A percentile compares a stretch with the other conserved stretches of the same genome.
phyloP scores from a whole-genome alignment of 1,140 invertebrate genomes.

The Platyura marginata region DNA sequence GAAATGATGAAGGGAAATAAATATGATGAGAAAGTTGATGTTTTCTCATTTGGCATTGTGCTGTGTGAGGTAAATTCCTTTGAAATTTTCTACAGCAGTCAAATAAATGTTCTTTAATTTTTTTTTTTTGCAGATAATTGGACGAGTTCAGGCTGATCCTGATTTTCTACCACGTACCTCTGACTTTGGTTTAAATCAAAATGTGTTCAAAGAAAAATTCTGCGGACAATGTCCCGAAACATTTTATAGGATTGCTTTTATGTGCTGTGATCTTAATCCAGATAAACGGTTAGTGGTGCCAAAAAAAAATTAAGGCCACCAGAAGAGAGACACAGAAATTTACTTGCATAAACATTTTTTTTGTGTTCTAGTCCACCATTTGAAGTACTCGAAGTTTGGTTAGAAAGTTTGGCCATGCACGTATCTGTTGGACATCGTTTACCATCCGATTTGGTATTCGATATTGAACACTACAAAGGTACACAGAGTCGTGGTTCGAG shows the following conservation, averaged over 20 bases:
- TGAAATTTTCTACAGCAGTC: background rate
- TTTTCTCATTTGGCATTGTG: constrained; percentile 94
- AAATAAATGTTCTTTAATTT: constrained; percentile 1
- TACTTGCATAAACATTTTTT: background rate
- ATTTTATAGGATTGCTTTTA: constrained; percentile 72
- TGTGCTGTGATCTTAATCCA: constrained; percentile 76
- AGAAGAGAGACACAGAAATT: background rate
- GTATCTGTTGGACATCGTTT: constrained; percentile 38
- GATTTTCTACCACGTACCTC: constrained; percentile 75
- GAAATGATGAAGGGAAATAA: constrained; percentile 94
- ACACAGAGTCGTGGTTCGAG: constrained; percentile 6
- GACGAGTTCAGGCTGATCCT: constrained; percentile 80
- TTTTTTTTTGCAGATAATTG: constrained; percentile 53
- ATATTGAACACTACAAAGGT: constrained; percentile 51
- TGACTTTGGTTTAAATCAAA: constrained; percentile 82
- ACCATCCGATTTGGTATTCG: constrained; percentile 49
- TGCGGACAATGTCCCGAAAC: constrained; percentile 72
- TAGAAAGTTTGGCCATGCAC: constrained; percentile 56
- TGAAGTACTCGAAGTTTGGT: constrained; percentile 68
- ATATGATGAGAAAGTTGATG: constrained; percentile 93
- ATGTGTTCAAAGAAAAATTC: constrained; percentile 72
- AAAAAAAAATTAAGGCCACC: too few species aligned
- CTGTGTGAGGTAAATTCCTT: constrained; percentile 65
- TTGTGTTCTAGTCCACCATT: constrained; percentile 49
- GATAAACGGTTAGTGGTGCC: constrained; percentile 49